A percentile compares a stretch with the other conserved stretches of the same genome.
These are phyloP conservation scores for Brachionus sp. DNA, from an alignment of 1,140 invertebrate species.

Conservation along the genomic window DNA sequence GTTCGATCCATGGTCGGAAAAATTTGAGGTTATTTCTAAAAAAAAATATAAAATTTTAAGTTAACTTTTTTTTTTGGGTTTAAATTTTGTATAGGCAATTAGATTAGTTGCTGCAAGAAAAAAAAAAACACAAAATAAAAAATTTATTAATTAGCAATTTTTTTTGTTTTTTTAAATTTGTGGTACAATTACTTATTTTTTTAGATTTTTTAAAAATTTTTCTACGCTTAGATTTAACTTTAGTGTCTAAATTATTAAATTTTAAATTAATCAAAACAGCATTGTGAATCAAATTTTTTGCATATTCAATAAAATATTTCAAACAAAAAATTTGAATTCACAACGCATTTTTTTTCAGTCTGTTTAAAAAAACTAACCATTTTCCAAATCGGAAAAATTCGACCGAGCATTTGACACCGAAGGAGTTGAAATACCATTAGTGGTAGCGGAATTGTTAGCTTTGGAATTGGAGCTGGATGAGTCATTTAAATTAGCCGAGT, in stretches of 20 bases:
- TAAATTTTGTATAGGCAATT: neutral
- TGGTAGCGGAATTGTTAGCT: neutral
- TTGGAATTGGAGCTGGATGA: neutral
- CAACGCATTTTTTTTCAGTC: neutral
- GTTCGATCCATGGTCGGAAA: conserved; percentile 38
- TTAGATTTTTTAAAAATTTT: conserved; percentile 7
- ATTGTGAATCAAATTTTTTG: neutral
- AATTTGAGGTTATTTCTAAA: neutral
- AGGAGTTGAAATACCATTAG: neutral
- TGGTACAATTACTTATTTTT: conserved; percentile 4
- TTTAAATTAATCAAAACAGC: neutral
- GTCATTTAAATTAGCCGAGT: neutral
- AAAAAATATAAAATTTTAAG: conserved; percentile 26
- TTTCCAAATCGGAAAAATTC: conserved; percentile 31
- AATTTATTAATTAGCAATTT: neutral
- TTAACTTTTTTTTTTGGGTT: neutral
- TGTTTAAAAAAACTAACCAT: conserved; percentile 1
- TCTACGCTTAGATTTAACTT: neutral
- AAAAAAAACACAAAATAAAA: neutral
- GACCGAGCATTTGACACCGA: neutral
- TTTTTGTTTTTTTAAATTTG: neutral
- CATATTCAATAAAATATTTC: no score
- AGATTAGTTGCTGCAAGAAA: neutral
- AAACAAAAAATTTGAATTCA: neutral
- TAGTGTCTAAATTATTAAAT: neutral